These are phyloP conservation scores for Potamilus streckersoni DNA, from an alignment of 1,140 invertebrate species.

Conservation along the genomic window DNA sequence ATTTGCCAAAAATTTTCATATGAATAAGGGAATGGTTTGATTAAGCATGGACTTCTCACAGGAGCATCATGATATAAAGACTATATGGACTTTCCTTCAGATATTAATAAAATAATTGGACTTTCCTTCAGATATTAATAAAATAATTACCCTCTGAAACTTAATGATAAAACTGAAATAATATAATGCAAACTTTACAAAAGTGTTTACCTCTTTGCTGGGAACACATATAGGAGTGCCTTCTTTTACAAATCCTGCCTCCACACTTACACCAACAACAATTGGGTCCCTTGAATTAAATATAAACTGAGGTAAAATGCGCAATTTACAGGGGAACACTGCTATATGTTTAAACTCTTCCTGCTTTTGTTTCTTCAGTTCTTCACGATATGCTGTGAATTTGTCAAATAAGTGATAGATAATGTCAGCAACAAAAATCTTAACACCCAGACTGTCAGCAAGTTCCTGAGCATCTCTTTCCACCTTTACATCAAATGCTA, in stretches of 20 bases:
- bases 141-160: too few relatives aligned
- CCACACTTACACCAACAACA: constrained; percentile 94
- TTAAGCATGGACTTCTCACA: too few relatives aligned
- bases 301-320: constrained; percentile 87
- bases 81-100: too few relatives aligned
- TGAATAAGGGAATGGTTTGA: too few relatives aligned
- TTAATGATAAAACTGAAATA: too few relatives aligned
- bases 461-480: constrained; percentile 97
- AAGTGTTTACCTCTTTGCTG: constrained; percentile 79
- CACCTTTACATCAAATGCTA: constrained; percentile 99
- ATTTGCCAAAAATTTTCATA: too few relatives aligned
- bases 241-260: constrained; percentile 94
- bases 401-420: constrained; percentile 99
- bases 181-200: too few relatives aligned
- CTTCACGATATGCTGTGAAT: constrained; percentile 94
- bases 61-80: too few relatives aligned
- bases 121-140: too few relatives aligned
- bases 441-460: constrained; percentile 93
- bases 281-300: constrained; percentile 99
- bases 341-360: constrained; percentile 94
- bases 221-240: constrained; percentile 98
- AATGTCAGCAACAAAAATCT: constrained; percentile 99
- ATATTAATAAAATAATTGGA: too few relatives aligned
- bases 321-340: constrained; percentile 97
- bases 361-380: constrained; percentile 91